Conservation (phyloP, 2,113 vertebrate genomes). For the crab-eating macaque (Macaca fascicularis) region DNA sequence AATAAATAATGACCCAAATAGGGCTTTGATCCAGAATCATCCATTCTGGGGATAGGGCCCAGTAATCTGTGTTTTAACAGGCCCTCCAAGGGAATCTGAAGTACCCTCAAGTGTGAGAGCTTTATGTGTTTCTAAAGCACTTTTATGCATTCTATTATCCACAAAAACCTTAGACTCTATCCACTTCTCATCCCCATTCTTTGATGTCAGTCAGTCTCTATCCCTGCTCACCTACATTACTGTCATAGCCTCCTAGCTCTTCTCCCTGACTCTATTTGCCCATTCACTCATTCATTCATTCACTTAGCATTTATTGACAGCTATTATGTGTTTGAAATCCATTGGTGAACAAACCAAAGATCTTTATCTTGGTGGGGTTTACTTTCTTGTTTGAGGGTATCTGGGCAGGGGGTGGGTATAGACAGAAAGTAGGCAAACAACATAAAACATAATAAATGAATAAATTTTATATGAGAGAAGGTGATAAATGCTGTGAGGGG, state of each 20-base stretch:
- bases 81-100: not conserved
- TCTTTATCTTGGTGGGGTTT: not conserved
- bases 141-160: not conserved
- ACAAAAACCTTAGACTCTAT: not conserved
- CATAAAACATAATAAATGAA: not conserved
- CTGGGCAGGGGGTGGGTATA: accelerated
- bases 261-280: not conserved
- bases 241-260: not conserved
- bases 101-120: not conserved
- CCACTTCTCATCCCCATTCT: not conserved
- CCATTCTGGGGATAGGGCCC: no score
- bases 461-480: not conserved
- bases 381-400: not conserved
- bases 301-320: not conserved
- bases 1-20: not conserved
- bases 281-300: not conserved
- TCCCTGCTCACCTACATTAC: not conserved
- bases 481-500: not conserved
- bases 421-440: not conserved
- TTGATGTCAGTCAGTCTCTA: not conserved
- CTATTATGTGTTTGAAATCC: not conserved
- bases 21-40: not conserved
- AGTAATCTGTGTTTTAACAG: not conserved
- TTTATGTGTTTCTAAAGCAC: not conserved
- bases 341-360: not conserved